Percentiles rank a stretch among this genome's conserved stretches.
These are phyloP conservation scores for Diachasmimorpha longicaudata DNA, from an alignment of 1,140 invertebrate species.

Conservation along the genomic window DNA sequence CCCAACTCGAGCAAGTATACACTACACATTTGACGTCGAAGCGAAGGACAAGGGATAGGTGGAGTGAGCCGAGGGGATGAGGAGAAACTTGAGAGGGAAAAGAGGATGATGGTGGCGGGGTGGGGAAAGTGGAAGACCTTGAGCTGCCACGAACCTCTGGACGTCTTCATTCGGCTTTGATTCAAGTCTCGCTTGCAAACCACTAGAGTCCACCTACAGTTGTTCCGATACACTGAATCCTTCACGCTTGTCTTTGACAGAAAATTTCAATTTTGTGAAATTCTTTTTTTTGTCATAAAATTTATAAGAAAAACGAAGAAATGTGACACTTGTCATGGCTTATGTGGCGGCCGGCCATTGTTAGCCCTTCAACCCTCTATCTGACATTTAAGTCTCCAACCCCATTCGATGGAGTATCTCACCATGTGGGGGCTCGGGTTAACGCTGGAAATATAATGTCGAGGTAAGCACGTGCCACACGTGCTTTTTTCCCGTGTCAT, in stretches of 20 bases:
- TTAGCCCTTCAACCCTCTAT: not conserved
- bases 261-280: not conserved
- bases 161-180: conserved; percentile 60
- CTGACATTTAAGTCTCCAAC: not conserved
- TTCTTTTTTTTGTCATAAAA: not conserved
- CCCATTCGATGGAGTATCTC: not conserved
- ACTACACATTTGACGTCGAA: not conserved
- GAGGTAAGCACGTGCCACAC: conserved; percentile 24
- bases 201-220: conserved; percentile 15
- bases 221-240: not conserved
- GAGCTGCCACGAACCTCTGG: conserved; percentile 60
- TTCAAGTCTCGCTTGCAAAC: not conserved
- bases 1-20: conserved; percentile 10
- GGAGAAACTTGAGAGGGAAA: conserved; percentile 11
- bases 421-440: not conserved
- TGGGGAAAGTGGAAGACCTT: conserved; percentile 62
- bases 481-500: conserved; percentile 6
- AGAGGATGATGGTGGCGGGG: conserved; percentile 27
- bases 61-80: too few relatives aligned
- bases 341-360: not conserved
- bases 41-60: conserved; percentile 2
- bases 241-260: not conserved
- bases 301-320: not conserved
- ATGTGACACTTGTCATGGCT: not conserved
- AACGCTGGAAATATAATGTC: not conserved